A percentile compares a stretch with the other conserved stretches of the same genome.
phyloP scores from a whole-genome alignment of 2,888 invertebrate species.

The Philhelius pedissequus region DNA sequence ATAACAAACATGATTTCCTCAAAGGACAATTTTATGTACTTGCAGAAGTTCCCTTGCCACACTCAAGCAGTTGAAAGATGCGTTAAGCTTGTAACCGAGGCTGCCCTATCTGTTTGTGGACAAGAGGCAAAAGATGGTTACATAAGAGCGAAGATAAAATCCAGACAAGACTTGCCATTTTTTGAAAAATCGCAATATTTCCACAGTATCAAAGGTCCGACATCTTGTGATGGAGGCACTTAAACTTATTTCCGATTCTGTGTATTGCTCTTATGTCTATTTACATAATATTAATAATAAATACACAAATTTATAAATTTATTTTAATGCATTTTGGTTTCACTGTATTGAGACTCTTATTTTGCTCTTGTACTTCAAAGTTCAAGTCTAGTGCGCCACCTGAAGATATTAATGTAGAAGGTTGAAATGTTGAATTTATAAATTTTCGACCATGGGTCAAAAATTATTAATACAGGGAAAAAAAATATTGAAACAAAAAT shows the following conservation, averaged over 20 bases:
- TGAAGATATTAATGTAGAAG: no score
- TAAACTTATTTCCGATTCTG: neutral
- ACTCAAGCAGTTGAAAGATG: conserved; percentile 30
- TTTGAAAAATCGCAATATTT: neutral
- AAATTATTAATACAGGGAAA: no score
- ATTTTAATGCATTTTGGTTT: neutral
- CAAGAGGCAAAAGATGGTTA: conserved; percentile 35
- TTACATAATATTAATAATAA: neutral
- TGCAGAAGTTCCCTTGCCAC: neutral
- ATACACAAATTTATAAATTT: neutral
- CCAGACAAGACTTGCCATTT: neutral
- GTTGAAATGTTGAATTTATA: neutral
- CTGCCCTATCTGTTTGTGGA: conserved; percentile 35
- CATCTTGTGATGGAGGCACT: neutral
- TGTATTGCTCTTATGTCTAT: neutral
- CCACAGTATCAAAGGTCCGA: neutral
- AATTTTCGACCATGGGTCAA: neutral
- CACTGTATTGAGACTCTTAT: neutral
- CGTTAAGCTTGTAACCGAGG: conserved; percentile 43
- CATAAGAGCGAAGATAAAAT: conserved; percentile 3
- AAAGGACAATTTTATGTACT: conserved; percentile 9
- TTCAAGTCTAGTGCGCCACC: no score
- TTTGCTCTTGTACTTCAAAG: neutral
- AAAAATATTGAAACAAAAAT: neutral
- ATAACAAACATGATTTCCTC: no score